Conservation (phyloP, 2,888 invertebrate genomes). For the Chouioia cunea region DNA sequence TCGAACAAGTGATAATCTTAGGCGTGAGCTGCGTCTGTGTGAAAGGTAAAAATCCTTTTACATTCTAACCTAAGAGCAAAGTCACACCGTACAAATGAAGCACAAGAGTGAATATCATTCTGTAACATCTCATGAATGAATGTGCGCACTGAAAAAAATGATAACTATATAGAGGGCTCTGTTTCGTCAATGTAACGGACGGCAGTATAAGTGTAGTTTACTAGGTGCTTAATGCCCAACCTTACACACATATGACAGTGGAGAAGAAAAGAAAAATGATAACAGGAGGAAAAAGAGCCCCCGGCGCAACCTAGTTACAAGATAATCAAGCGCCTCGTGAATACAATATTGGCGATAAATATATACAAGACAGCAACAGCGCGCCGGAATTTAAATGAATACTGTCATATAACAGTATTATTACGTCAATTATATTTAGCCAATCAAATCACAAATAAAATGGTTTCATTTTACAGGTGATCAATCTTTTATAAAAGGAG, state of each 20-base stretch:
- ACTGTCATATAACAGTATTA: no score
- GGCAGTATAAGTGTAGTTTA: slow-evolving; percentile 35
- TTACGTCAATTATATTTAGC: no score
- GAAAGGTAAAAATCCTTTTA: no score
- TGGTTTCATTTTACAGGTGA: no score
- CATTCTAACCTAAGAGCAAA: slow-evolving; percentile 42
- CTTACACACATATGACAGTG: slow-evolving; percentile 5
- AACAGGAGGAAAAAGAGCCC: slow-evolving; percentile 50
- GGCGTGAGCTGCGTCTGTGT: no score
- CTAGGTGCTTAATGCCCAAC: slow-evolving; percentile 43
- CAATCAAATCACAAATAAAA: no score
- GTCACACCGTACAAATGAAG: slow-evolving; percentile 43
- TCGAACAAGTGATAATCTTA: no score
- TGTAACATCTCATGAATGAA: slow-evolving; percentile 65
- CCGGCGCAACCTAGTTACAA: slow-evolving; percentile 45
- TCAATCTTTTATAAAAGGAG: no score
- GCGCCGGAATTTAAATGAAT: no score
- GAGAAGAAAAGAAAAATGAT: slow-evolving; percentile 37
- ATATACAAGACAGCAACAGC: no score
- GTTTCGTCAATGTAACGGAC: slow-evolving; percentile 47
- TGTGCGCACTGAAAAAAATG: slow-evolving; percentile 55
- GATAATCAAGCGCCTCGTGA: slow-evolving; percentile 46
- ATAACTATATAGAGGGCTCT: slow-evolving; percentile 57
- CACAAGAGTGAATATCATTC: slow-evolving; percentile 60
- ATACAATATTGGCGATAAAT: no score